These are phyloP conservation scores for Simalia tracyae DNA, from an alignment of 2,797 vertebrate genomes.

Conservation along the genomic window DNA sequence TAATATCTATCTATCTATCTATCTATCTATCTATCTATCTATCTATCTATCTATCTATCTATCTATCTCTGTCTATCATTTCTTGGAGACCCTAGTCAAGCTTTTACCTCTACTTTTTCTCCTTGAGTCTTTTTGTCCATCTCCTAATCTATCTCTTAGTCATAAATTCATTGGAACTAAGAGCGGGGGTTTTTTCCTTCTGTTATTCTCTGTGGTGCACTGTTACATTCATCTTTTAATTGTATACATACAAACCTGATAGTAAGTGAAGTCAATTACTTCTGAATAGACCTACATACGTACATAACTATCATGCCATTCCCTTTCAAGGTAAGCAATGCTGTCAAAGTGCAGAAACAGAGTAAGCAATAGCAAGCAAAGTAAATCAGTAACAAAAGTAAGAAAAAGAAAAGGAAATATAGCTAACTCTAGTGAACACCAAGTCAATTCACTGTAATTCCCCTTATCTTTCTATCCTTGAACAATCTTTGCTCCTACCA, in stretches of 20 bases:
- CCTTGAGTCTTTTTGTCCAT: neutral
- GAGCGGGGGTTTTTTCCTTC: neutral
- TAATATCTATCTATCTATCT: neutral
- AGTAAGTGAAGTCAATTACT: neutral
- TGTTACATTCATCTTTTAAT: neutral
- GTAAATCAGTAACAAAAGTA: too few species aligned
- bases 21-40: neutral
- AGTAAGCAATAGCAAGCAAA: neutral
- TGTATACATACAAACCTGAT: neutral
- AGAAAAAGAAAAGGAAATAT: too few species aligned
- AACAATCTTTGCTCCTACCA: too few species aligned
- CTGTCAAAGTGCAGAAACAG: neutral
- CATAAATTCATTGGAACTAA: neutral
- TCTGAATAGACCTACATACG: neutral
- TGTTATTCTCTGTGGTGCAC: neutral
- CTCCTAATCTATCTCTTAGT: neutral
- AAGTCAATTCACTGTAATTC: too few species aligned
- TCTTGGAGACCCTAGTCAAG: neutral
- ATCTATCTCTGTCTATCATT: neutral
- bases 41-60: neutral
- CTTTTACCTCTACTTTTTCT: neutral
- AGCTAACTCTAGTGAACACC: too few species aligned
- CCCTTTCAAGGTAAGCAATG: neutral
- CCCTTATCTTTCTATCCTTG: too few species aligned
- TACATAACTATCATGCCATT: neutral